A percentile compares a stretch with the other conserved stretches of the same genome.
Conservation (phyloP, 92 coral and sea anemone species). For the Parazoanthus atlanticus region DNA sequence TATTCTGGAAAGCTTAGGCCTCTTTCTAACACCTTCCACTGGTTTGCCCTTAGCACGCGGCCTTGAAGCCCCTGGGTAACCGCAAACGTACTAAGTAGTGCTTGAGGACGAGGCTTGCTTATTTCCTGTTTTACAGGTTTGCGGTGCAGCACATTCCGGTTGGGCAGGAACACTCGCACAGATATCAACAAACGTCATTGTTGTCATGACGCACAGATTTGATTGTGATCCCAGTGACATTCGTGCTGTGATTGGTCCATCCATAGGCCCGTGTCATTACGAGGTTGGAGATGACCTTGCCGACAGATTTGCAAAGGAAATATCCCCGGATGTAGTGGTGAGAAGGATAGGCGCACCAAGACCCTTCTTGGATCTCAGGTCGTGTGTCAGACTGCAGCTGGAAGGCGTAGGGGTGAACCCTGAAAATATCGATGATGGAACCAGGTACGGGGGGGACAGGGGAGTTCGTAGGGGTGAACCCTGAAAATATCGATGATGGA, state of each 20-base stretch:
- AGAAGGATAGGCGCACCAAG: slow-evolving; percentile 66
- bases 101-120: no score
- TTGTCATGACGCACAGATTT: slow-evolving; percentile 66
- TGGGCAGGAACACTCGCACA: slow-evolving; percentile 85
- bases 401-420: slow-evolving; percentile 71
- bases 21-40: no score
- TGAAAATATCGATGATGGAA: slow-evolving; percentile 79
- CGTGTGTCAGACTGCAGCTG: slow-evolving; percentile 68
- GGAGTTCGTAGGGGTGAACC: no score
- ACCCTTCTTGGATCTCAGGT: slow-evolving; percentile 81
- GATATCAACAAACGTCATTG: slow-evolving; percentile 62
- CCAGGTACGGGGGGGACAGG: slow-evolving; percentile 72
- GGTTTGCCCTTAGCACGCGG: no score
- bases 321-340: slow-evolving; percentile 68
- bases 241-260: slow-evolving; percentile 77
- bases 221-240: slow-evolving; percentile 67
- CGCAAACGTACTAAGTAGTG: no score
- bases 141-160: slow-evolving; percentile 93
- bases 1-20: no score
- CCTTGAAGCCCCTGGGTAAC: no score
- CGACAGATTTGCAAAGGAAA: slow-evolving; percentile 66
- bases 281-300: slow-evolving; percentile 94
- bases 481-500: slow-evolving; percentile 82
- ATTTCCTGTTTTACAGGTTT: slow-evolving; percentile 53
- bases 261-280: slow-evolving; percentile 91